Conservation (phyloP, 2,888 invertebrate species). For the Eupithecia pulchellata region DNA sequence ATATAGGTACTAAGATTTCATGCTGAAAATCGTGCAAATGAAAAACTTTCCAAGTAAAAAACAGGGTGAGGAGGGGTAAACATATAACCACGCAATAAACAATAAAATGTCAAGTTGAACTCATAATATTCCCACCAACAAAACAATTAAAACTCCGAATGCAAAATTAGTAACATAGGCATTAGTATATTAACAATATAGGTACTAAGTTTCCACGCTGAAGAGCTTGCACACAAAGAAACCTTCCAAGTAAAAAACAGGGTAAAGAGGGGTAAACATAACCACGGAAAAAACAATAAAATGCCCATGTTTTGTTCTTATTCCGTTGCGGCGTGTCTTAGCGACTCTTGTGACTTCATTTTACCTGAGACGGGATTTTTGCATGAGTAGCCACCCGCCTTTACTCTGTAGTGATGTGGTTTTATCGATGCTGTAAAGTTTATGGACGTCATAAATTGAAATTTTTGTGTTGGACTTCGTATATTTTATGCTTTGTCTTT, state of each 20-base stretch:
- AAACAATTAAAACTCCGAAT: neutral
- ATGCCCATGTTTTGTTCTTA: constrained; percentile 54
- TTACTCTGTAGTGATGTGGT: constrained; percentile 49
- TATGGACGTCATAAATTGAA: constrained; percentile 17
- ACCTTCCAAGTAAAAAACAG: constrained; percentile 25
- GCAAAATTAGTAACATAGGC: no score
- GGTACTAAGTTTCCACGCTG: neutral
- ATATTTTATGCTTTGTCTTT: neutral
- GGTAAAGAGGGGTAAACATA: constrained; percentile 38
- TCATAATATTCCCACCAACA: neutral
- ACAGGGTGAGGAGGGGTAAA: no score
- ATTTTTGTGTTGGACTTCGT: constrained; percentile 5
- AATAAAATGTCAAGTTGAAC: neutral
- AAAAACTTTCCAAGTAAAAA: no score
- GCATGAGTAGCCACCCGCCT: constrained; percentile 62
- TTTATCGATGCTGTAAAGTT: constrained; percentile 37
- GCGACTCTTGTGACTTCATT: constrained; percentile 62
- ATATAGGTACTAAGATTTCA: no score
- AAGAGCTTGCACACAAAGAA: constrained; percentile 23
- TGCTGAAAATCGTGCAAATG: no score
- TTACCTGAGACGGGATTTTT: constrained; percentile 68
- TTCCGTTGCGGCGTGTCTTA: constrained; percentile 56
- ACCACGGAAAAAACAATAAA: constrained; percentile 49
- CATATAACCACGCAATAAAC: no score
- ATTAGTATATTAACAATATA: neutral